Base-by-base conservation (phyloP, 92 coral and sea anemone species). In the Palythoa grandiflora region DNA sequence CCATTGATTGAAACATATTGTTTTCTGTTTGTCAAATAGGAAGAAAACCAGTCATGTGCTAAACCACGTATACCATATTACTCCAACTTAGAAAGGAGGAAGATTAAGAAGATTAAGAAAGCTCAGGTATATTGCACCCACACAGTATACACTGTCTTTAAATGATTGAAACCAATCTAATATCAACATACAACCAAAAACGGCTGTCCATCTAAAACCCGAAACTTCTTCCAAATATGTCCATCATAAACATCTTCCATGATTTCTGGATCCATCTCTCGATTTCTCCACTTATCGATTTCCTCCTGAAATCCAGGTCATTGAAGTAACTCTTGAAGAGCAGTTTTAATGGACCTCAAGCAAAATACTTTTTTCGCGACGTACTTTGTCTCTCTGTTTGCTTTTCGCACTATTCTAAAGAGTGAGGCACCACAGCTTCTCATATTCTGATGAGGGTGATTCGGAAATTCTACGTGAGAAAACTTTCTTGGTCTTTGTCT, bases 161-260 rank as follows among this genome's bases (percentile, higher is more conserved):
- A 68, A 80, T 12, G 91, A 88, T 48, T 88, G 91, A 88, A 88
- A 88, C 88, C 88, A 88, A 57, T 88, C 88, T 17, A 88, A 71
- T 39, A 80, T 88, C 48, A 88, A 51, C 48, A 72, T 28, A 40
- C 91, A 88, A 10, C 91, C 88, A 70, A 38, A 88, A 68, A 88
- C 35, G 87, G 86, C 35, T 88, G 71, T 17, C 91, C 83, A n/a
- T 81, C 80, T 4, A 73, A 11, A 5, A 60, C 81, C 40, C 80
- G 71, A 12, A 80, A 81, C 38, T 7, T 68, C 17, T 70, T 88
- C 88, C 91, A 88, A 5, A 88, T 54, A 12, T 52, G 15, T 7
- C 91, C 91, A 71, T 88, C 88, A 28, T 88, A 88, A 48, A 80
- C 71, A 54, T 84, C 89, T 38, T 87, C 75, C 21, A 86, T 39